These are phyloP conservation scores for Atrichornis clamosus DNA, from an alignment of 2,113 vertebrate species.

Conservation along the genomic window DNA sequence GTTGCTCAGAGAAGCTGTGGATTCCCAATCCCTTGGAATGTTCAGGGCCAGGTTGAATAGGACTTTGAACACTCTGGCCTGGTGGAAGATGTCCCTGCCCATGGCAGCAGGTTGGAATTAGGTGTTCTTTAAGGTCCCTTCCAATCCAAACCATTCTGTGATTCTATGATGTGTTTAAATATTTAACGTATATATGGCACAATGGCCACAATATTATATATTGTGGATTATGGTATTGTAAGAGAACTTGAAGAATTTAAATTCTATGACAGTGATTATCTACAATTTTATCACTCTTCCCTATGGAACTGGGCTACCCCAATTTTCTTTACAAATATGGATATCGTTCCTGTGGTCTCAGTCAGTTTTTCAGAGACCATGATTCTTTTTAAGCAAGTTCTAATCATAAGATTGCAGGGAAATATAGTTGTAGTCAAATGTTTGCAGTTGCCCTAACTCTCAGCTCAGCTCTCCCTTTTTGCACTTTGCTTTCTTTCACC, in stretches of 20 bases:
- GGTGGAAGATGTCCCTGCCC: background rate
- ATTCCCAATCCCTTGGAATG: background rate
- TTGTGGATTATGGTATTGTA: background rate
- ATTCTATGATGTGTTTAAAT: background rate
- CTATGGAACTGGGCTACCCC: background rate
- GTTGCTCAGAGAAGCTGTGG: background rate
- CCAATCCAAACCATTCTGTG: background rate
- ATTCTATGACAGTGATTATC: background rate
- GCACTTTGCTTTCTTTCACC: background rate
- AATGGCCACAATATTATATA: background rate
- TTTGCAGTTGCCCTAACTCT: background rate
- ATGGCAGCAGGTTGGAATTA: background rate
- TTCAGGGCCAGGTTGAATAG: background rate
- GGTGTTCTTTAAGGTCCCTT: background rate
- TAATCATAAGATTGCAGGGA: background rate
- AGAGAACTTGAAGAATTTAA: background rate
- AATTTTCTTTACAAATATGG: background rate
- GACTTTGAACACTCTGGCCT: background rate
- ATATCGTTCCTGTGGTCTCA: background rate
- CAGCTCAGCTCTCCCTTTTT: background rate
- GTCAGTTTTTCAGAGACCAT: background rate
- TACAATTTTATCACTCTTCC: background rate
- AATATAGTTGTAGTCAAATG: background rate
- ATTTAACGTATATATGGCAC: background rate
- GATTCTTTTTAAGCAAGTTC: background rate